Evolutionary conservation across 2,888 invertebrate genomes (phyloP), one percentile per base, ranked within the genome.

Genomic region (Colletes collaris): DNA sequence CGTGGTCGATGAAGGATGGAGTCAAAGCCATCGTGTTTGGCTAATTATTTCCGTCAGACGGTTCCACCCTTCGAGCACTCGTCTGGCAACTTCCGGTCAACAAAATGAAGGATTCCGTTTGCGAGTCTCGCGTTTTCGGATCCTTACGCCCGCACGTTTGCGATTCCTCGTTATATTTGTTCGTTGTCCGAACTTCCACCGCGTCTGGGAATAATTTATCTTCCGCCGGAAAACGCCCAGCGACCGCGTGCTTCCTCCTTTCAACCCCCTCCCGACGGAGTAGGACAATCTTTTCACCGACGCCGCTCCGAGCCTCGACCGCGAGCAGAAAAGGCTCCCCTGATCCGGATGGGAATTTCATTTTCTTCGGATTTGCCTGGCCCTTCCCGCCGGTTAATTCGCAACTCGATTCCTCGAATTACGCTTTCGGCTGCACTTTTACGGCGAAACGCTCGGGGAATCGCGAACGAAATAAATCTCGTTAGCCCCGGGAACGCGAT

Each of bases 31-130:
- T 27, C 62, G 52, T 68, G 64, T 77, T 77, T 75, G 59, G 49
- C 27, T 68, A 69, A 72, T 81, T 81, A 82, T 60, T 70, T 76
- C 67, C 60, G 69, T 64, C 59, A 59, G 50, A 49, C 64, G 59
- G 40, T 44, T 55, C 58, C 58, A 46, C 62, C 74, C 64, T 65
- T 79, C 52, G 10, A 55, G 44, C 27, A 27, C 37, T 53, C 46
- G 74, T 74, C 74, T 74, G 58, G 11, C 35, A 67, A 75, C 71
- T 76, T 63, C 71, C 65, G 67, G 60, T 71, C 74, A 72, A 79
- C 79, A 68, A 59, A 71, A 78, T 83, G 76, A 79, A 79, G 66
- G 66, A 84, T 83, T 81, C 83, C 69, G 76, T 83, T 83, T 84
- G 77, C 55, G 64, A 55, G 64, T 19, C 16, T 4, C 40, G 46